Conservation (phyloP, 2,888 invertebrate genomes). For the Drosophila prostipennis region DNA sequence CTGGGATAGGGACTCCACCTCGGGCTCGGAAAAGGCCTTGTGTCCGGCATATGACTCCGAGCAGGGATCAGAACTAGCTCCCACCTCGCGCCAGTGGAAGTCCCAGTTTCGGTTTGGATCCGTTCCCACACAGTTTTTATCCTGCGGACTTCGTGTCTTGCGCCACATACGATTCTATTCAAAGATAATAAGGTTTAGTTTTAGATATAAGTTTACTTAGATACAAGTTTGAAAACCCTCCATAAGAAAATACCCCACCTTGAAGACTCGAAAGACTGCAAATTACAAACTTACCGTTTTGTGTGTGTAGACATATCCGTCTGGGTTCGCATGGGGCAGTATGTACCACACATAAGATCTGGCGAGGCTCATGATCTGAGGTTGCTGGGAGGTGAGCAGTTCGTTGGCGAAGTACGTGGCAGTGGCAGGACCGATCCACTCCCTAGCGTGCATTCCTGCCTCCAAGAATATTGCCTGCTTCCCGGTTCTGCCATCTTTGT, state of each 20-base stretch:
- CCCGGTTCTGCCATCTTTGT: conserved; percentile 46
- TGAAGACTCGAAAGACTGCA: too few relatives aligned
- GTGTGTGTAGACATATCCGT: conserved; percentile 89
- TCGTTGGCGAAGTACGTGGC: conserved; percentile 87
- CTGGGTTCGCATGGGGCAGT: conserved; percentile 91
- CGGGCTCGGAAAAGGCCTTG: conserved; percentile 89
- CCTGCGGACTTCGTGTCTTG: conserved; percentile 87
- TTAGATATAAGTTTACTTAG: too few relatives aligned
- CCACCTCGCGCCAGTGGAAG: conserved; percentile 87
- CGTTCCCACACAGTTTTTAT: conserved; percentile 86
- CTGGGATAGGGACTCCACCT: conserved; percentile 86
- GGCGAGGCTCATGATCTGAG: conserved; percentile 84
- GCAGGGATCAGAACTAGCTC: conserved; percentile 86
- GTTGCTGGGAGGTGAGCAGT: conserved; percentile 86
- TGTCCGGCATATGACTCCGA: conserved; percentile 88
- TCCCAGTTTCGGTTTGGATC: conserved; percentile 93
- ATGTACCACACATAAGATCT: conserved; percentile 89
- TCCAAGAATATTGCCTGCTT: conserved; percentile 84
- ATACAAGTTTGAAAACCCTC: too few relatives aligned
- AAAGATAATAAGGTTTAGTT: too few relatives aligned
- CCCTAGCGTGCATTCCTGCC: conserved; percentile 89
- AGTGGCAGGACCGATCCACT: conserved; percentile 90
- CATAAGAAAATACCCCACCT: too few relatives aligned
- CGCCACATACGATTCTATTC: conserved; percentile 86
- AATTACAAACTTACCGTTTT: conserved; percentile 69